phyloP scores from a whole-genome alignment of 2,113 vertebrate species.

The Collichthys lucidus region DNA sequence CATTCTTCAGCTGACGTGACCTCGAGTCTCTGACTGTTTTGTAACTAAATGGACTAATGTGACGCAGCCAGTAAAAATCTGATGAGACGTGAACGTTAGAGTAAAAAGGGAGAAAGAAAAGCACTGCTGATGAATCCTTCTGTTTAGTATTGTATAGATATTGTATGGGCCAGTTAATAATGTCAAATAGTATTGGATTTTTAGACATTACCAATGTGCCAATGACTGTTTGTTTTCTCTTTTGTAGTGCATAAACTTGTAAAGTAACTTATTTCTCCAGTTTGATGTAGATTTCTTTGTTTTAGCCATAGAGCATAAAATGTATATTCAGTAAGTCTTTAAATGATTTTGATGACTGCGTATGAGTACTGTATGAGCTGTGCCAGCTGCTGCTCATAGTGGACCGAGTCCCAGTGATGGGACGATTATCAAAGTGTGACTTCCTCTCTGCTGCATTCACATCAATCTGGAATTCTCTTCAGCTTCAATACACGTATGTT shows the following conservation, averaged over 20 bases:
- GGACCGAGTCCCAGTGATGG: not conserved
- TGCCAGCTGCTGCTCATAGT: conserved; percentile 14
- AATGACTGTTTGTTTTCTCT: not conserved
- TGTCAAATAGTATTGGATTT: not conserved
- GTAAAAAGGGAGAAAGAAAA: not conserved
- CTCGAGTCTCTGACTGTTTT: not conserved
- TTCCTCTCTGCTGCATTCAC: not conserved
- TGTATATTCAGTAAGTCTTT: not conserved
- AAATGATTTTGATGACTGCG: not conserved
- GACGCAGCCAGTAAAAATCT: not conserved
- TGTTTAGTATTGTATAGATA: not conserved
- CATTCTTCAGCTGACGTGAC: not conserved
- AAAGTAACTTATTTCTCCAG: not conserved
- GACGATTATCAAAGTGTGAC: not conserved
- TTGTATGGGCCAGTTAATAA: not conserved
- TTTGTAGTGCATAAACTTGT: not conserved
- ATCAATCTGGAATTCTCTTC: not conserved
- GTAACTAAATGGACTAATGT: not conserved
- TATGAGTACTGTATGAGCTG: not conserved
- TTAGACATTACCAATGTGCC: conserved; percentile 23
- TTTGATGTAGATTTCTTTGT: not conserved
- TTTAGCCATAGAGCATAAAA: not conserved
- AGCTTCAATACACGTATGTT: not conserved
- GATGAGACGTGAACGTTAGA: not conserved
- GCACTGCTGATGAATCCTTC: not conserved